A percentile compares a stretch with the other conserved stretches of the same genome.
Conservation (phyloP, 2,888 invertebrate genomes). For the Hypercompe scribonia region DNA sequence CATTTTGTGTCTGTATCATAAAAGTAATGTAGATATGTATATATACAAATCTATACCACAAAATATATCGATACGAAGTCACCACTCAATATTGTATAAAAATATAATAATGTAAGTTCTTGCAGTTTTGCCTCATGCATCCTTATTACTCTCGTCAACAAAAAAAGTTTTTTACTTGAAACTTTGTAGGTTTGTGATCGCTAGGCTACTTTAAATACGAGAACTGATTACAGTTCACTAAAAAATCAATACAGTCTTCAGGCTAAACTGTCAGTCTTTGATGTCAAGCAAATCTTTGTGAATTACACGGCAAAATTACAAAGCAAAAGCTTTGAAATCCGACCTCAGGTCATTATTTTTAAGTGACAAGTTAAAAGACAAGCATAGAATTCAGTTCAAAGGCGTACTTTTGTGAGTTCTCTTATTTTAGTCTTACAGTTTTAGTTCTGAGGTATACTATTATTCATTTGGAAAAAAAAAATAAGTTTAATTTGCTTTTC, state of each 20-base stretch:
- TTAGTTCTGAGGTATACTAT: not conserved
- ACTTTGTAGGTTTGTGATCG: not conserved
- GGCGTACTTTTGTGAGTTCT: not conserved
- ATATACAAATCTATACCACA: no score
- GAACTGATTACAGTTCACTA: not conserved
- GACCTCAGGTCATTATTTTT: not conserved
- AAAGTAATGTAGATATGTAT: no score
- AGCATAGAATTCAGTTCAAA: not conserved
- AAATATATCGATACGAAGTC: no score
- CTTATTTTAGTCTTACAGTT: not conserved
- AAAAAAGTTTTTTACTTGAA: not conserved
- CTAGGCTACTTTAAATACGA: not conserved
- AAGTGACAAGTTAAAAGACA: slow-evolving; percentile 1
- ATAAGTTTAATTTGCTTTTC: no score
- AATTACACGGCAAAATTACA: not conserved
- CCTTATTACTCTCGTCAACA: not conserved
- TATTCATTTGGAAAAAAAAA: not conserved
- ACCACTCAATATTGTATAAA: no score
- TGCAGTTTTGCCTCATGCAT: not conserved
- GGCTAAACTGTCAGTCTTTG: not conserved
- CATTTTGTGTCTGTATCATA: no score
- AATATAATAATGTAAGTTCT: no score
- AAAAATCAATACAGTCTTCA: not conserved
- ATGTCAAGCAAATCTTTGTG: slow-evolving; percentile 8
- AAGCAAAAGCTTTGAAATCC: slow-evolving; percentile 13